phyloP scores from a whole-genome alignment of 1,140 invertebrate species.

The Atopsyche davidsoni region DNA sequence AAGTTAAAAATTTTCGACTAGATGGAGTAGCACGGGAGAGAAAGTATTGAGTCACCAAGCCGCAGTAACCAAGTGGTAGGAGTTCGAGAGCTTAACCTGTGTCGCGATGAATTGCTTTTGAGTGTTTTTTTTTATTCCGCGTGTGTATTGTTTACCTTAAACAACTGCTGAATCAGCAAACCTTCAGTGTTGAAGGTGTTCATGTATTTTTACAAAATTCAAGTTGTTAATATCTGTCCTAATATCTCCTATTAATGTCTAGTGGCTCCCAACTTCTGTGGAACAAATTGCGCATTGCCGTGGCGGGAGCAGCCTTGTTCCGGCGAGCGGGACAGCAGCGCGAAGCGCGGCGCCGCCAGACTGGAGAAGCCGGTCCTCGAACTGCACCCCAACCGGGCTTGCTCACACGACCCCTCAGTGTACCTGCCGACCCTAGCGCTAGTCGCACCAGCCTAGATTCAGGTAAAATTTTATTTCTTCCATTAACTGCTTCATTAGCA shows the following conservation, averaged over 20 bases:
- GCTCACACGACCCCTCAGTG: constrained; percentile 19
- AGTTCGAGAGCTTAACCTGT: too few relatives aligned
- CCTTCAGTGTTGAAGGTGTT: too few relatives aligned
- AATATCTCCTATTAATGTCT: constrained; percentile 1
- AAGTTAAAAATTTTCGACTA: background rate
- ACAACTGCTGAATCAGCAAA: too few relatives aligned
- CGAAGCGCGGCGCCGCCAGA: constrained; percentile 31
- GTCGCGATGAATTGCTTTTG: too few relatives aligned
- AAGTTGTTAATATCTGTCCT: too few relatives aligned
- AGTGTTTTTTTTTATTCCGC: too few relatives aligned
- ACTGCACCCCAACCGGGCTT: constrained; percentile 5
- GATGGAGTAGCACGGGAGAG: background rate
- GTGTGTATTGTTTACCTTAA: too few relatives aligned
- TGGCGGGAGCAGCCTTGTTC: constrained; percentile 84
- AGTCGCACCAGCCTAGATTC: constrained; percentile 45
- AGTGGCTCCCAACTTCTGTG: constrained; percentile 74
- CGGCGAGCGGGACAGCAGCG: constrained; percentile 59
- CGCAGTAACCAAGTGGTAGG: too few relatives aligned
- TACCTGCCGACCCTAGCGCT: constrained; percentile 36
- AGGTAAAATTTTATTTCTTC: constrained; percentile 30
- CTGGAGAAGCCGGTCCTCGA: constrained; percentile 2
- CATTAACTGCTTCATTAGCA: background rate
- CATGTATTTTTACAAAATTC: too few relatives aligned
- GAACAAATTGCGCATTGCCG: constrained; percentile 90
- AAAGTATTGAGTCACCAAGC: too few relatives aligned